Base-by-base conservation (phyloP, 2,113 vertebrate genomes). In the Thamnophis sirtalis region DNA sequence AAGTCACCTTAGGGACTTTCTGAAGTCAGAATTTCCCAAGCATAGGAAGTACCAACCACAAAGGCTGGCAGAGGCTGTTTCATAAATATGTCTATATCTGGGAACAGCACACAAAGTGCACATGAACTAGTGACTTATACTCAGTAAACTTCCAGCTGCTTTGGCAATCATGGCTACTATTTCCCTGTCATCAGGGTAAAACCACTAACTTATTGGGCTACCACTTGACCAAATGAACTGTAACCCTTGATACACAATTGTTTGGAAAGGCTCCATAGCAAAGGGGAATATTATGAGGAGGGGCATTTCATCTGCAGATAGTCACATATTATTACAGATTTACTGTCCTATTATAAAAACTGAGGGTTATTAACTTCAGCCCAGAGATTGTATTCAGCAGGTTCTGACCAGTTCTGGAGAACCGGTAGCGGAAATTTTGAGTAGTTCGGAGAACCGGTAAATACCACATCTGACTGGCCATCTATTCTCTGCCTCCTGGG, bases 321-420 rank as follows among this genome's bases (percentile, higher is more conserved):
- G 49, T 0, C 19, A 53, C 28, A 3, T 49, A 0, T 0, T 0
- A 89, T 24, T 21, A 49, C n/a, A 28, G 33, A 50, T 87, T 63
- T 0, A 19, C 4, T 3, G 5, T 0, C 5, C 53, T 2, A 91
- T 68, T 86, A 86, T 3, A 80, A n/a, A 49, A 28, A 86, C 7
- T 50, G 48, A 24, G 26, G 22, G 48, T 51, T 26, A 26, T 49
- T 86, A 50, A 50, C 84, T 50, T 86, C 26, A 28, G 26, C 10
- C 7, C 33, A 43, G 43, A 2, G 43, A 3, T 43, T 43, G 43
- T 43, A 43, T 43, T 43, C 43, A 43, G 43, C 43, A 43, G 43
- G 43, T 43, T 43, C 43, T 43, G 43, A 43, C 43, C 43, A 43
- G 43, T 43, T 43, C 43, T 43, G 43, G 43, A 43, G 3, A 2